Percentiles rank a stretch among this genome's conserved stretches.
phyloP scores from a whole-genome alignment of 2,888 invertebrate genomes.

The Erebia palarica region DNA sequence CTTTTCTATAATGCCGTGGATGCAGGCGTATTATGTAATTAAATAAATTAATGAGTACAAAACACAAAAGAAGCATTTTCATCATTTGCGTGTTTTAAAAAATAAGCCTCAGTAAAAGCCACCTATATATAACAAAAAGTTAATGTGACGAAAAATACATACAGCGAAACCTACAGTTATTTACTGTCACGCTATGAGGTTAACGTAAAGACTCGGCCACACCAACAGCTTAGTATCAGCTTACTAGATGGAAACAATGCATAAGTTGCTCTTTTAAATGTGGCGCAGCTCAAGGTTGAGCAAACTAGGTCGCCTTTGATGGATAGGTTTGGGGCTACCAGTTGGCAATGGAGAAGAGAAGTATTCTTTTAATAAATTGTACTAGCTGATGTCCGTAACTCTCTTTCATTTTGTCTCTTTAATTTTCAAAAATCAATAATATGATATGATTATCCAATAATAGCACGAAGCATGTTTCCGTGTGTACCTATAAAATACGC shows the following conservation, averaged over 20 bases:
- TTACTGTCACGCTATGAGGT: slow-evolving; percentile 12
- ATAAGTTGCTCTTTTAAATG: background rate
- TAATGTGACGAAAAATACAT: slow-evolving; percentile 16
- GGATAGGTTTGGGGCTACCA: background rate
- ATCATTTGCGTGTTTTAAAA: slow-evolving; percentile 20
- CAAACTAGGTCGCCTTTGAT: background rate
- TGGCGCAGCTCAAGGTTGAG: background rate
- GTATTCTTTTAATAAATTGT: too few species aligned
- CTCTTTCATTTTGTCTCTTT: too few species aligned
- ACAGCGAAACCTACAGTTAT: slow-evolving; percentile 11
- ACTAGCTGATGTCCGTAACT: too few species aligned
- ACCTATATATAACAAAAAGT: slow-evolving; percentile 9
- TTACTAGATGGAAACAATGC: background rate
- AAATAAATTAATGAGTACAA: slow-evolving; percentile 12
- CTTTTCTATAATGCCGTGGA: background rate
- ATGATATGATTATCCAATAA: too few species aligned
- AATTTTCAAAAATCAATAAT: too few species aligned
- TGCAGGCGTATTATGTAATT: slow-evolving; percentile 2
- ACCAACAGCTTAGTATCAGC: background rate
- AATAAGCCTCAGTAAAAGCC: slow-evolving; percentile 5
- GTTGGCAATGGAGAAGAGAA: background rate
- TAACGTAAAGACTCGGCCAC: slow-evolving; percentile 6
- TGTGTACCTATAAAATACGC: too few species aligned
- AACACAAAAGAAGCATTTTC: slow-evolving; percentile 13
- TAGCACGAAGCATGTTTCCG: too few species aligned